Evolutionary conservation across 1,140 invertebrate species (phyloP).

Genomic region (Dendroctonus valens): DNA sequence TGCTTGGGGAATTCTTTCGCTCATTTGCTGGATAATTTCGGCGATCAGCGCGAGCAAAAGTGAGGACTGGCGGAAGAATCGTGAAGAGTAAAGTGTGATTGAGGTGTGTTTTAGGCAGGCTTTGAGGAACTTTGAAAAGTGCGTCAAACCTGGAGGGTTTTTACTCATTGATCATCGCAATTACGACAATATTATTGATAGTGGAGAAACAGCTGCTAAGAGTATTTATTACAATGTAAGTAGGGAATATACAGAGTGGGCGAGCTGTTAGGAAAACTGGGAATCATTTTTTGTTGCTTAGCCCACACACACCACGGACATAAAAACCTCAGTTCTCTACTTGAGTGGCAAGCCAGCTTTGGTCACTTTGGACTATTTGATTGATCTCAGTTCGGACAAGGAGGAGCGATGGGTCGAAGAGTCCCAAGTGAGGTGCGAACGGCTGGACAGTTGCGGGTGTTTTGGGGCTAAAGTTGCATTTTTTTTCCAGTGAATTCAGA

Average conservation of each 20-base stretch:
- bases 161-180: constrained; percentile 85
- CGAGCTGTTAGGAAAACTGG: too few relatives aligned
- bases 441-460: neutral
- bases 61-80: constrained; percentile 46
- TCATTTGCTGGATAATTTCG: constrained; percentile 75
- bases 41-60: constrained; percentile 76
- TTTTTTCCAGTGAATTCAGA: constrained; percentile 71
- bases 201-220: constrained; percentile 70
- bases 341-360: constrained; percentile 70
- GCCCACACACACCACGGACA: constrained; percentile 77
- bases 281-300: constrained; percentile 46
- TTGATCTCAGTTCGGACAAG: constrained; percentile 53
- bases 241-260: too few relatives aligned
- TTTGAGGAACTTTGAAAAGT: constrained; percentile 73
- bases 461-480: neutral
- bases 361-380: constrained; percentile 76
- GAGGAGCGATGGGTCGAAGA: constrained; percentile 37
- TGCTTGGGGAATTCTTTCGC: constrained; percentile 89
- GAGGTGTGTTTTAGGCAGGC: constrained; percentile 54
- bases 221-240: constrained; percentile 86
- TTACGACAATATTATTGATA: constrained; percentile 77
- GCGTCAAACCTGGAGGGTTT: constrained; percentile 80
- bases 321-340: constrained; percentile 77
- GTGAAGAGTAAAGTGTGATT: neutral
- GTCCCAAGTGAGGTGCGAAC: constrained; percentile 37